These are phyloP conservation scores for Engraulis encrasicolus DNA, from an alignment of 2,113 vertebrate species.

Conservation along the genomic window DNA sequence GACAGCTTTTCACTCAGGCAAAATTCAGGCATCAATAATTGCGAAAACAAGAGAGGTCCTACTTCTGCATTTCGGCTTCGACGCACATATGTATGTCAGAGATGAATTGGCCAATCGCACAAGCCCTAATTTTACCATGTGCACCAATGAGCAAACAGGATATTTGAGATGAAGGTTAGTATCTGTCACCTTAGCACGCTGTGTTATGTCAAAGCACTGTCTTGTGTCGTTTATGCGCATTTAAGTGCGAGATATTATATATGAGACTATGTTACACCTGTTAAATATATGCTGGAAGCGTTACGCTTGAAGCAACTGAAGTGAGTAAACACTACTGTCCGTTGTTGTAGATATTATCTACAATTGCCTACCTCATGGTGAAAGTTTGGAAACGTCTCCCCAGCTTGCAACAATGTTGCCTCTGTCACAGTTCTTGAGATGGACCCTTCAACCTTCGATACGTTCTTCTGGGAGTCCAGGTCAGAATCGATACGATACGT, in stretches of 20 bases:
- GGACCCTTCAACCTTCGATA: slow-evolving; percentile 53
- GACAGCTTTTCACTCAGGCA: slow-evolving; percentile 65
- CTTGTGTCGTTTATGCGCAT: neutral
- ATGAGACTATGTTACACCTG: neutral
- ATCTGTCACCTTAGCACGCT: slow-evolving; percentile 19
- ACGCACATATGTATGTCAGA: neutral
- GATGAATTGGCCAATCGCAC: neutral
- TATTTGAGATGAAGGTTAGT: slow-evolving; percentile 26
- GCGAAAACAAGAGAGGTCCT: neutral
- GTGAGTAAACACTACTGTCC: neutral
- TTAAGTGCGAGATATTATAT: neutral
- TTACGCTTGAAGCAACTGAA: neutral
- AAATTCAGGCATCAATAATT: neutral
- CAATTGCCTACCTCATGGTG: slow-evolving; percentile 43
- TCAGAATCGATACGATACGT: slow-evolving; percentile 37
- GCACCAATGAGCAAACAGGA: slow-evolving; percentile 20
- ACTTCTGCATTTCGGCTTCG: neutral
- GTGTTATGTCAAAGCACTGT: neutral
- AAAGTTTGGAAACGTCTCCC: slow-evolving; percentile 34
- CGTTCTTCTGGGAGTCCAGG: slow-evolving; percentile 54
- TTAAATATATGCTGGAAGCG: neutral
- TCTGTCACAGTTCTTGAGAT: slow-evolving; percentile 32
- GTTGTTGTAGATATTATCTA: neutral
- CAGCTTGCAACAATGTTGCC: slow-evolving; percentile 61
- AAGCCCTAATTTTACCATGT: neutral